Conservation (phyloP, 2,797 vertebrate genomes). For the Rachycentron canadum region DNA sequence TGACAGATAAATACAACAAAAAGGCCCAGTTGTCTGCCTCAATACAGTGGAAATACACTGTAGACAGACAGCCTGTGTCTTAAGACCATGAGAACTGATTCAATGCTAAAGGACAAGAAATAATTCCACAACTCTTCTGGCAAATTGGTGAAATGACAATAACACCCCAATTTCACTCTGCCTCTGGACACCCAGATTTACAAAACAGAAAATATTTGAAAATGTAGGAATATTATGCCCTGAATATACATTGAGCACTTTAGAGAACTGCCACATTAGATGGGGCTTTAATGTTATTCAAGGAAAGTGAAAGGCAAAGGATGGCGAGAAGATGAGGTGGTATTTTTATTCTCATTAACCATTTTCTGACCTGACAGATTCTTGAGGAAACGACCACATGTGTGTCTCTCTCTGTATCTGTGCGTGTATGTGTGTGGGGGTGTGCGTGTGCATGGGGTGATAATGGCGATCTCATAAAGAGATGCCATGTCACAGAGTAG, state of each 20-base stretch:
- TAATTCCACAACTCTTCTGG: conserved; percentile 51
- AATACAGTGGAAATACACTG: background rate
- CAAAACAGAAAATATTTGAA: conserved; percentile 45
- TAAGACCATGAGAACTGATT: conserved; percentile 46
- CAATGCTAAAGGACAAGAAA: conserved; percentile 42
- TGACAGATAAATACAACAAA: conserved; percentile 4
- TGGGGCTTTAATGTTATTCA: conserved; percentile 15
- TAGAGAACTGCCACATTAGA: conserved; percentile 5
- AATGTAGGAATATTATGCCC: conserved; percentile 29
- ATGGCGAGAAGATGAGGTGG: background rate
- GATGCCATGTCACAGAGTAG: conserved; percentile 43
- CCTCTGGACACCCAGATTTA: conserved; percentile 53
- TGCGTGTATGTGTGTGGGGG: background rate
- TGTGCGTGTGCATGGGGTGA: background rate
- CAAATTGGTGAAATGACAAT: conserved; percentile 56
- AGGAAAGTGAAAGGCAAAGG: background rate
- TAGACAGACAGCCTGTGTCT: conserved; percentile 13
- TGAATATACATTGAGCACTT: conserved; percentile 33
- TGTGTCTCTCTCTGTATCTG: background rate
- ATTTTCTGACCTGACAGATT: conserved; percentile 22
- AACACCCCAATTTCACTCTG: conserved; percentile 55
- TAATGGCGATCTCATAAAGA: conserved; percentile 34
- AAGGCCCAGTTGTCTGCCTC: background rate
- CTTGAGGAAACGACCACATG: background rate
- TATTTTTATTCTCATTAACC: conserved; percentile 30